Base-by-base conservation (phyloP, 2,888 invertebrate species). In the Acleris cristana region DNA sequence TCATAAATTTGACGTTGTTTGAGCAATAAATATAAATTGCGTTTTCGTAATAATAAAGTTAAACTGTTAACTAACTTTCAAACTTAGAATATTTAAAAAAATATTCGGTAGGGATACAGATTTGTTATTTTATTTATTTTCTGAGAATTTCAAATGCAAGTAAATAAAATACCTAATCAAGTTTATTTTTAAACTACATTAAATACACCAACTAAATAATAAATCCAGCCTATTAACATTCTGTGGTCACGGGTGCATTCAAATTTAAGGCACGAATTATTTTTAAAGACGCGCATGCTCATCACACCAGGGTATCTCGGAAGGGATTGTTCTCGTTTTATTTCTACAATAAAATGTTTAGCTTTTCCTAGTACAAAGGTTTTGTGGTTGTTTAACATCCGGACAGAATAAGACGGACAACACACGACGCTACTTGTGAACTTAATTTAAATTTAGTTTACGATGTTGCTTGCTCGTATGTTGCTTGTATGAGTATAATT, bases 291-390 rank as follows among this genome's bases (percentile, higher is more conserved):
- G 6, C 19, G 2, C 18, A 21, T 18, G 19, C 10, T 48, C 26
- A 14, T 21, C 7, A 21, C 56, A 7, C 44, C 18, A 0, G 26
- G 8, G 12, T 26, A 58, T 48, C 58, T 48, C 45, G 18, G n/a
- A 57, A 57, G 45, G 58, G 16, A 48, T 48, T 21, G 51, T 51
- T 51, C 21, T 51, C 26, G 5, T 58, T 58, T 58, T 58, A 58
- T 58, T 48, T 23, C 12, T 5, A 48, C 21, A 58, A 48, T 58
- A 58, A 58, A 58, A 48, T 26, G 26, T 58, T 56, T 40, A 14
- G 1, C 56, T 56, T 56, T 55, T 48, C 48, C 18, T 26, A 48
- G 58, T 58, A 48, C 58, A 18, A 58, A 58, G 26, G 26, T 44
- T 48, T 26, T 48, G 58, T 58, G 58, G 58, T 45, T 48, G 10